Evolutionary conservation across 1,140 invertebrate genomes (phyloP).

Genomic region (Proales similis): DNA sequence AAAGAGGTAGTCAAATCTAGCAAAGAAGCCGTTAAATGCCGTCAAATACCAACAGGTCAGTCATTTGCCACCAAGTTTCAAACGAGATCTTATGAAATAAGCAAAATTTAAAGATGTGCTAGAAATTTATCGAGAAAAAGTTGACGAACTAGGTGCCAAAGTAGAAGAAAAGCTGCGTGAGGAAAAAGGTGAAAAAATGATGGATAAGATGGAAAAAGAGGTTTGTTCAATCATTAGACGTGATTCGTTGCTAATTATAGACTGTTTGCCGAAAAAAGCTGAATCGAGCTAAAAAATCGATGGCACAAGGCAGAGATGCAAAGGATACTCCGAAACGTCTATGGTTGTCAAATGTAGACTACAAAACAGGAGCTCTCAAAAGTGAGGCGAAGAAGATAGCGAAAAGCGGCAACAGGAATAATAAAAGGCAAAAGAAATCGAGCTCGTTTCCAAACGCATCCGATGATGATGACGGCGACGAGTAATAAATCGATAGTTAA

Average conservation of each 20-base stretch:
- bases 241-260: neutral
- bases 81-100: too few relatives aligned
- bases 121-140: slow-evolving; percentile 21
- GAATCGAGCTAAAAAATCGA: slow-evolving; percentile 4
- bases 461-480: neutral
- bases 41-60: slow-evolving; percentile 17
- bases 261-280: neutral
- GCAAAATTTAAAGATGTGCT: too few relatives aligned
- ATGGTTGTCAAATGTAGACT: too few relatives aligned
- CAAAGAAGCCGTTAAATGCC: slow-evolving; percentile 21
- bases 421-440: slow-evolving; percentile 24
- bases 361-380: too few relatives aligned
- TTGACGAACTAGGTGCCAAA: slow-evolving; percentile 1
- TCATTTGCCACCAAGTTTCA: too few relatives aligned
- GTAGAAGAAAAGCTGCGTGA: slow-evolving; percentile 2
- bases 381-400: neutral
- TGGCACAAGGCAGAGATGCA: too few relatives aligned
- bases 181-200: slow-evolving; percentile 24
- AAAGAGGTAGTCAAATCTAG: slow-evolving; percentile 35
- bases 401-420: neutral
- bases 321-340: too few relatives aligned
- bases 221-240: neutral
- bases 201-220: slow-evolving; percentile 37
- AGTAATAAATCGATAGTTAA: too few relatives aligned
- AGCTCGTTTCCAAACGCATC: neutral